Evolutionary conservation across 1,140 invertebrate species (phyloP).

Genomic region (Brachionus koreanus): DNA sequence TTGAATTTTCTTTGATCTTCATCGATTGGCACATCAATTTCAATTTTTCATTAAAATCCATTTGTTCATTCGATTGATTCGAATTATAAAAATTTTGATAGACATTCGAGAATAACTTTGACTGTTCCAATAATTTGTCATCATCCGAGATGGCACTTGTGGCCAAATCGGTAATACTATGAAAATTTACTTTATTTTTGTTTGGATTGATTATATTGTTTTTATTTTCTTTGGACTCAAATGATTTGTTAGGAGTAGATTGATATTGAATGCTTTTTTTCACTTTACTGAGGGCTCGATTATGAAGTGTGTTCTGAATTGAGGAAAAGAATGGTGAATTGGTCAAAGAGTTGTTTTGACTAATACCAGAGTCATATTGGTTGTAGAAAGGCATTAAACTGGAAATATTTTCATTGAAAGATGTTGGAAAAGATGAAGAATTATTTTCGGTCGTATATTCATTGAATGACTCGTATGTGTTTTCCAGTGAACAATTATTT

Average conservation of each 20-base stretch:
- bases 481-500: background rate
- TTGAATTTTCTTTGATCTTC: constrained; percentile 20
- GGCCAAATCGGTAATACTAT: constrained; percentile 12
- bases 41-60: constrained; percentile 25
- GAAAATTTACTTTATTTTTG: constrained; percentile 26
- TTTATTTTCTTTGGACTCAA: background rate
- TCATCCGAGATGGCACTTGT: background rate
- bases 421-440: background rate
- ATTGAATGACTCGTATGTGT: background rate
- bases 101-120: background rate
- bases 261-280: constrained; percentile 16
- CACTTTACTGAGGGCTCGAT: background rate
- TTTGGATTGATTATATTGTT: background rate
- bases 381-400: background rate
- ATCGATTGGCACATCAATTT: background rate
- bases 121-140: background rate
- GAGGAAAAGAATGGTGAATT: background rate
- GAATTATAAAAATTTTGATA: background rate
- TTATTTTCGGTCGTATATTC: background rate
- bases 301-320: background rate
- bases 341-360: background rate
- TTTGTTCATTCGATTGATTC: background rate
- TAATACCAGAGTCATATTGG: background rate
- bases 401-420: background rate
- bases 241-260: constrained; percentile 32